Evolutionary conservation across 2,113 vertebrate species (phyloP), one percentile per base, ranked within the genome.

Genomic region (Tetraodon nigroviridis): DNA sequence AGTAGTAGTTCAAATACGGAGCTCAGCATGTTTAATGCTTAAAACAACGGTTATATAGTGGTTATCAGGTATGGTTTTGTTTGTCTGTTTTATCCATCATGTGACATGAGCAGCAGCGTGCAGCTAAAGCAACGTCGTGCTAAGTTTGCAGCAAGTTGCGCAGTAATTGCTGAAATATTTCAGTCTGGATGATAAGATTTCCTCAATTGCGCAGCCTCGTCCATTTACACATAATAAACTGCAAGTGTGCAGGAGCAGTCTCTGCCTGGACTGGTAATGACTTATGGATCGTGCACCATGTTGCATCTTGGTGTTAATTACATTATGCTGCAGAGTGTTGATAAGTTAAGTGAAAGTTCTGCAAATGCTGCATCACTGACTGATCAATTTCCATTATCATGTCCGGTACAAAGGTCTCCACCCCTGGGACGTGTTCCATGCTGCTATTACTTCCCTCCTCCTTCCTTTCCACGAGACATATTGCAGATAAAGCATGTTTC

Each of bases 311-410:
- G 47, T 70, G 57, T 75, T 84, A 86, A 87, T 86, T 80, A 80
- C 72, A 81, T 84, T 71, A 81, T 67, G 65, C 71, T 64, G 11
- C 62, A 80, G 70, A 71, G 55, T 79, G 74, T 56, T 58, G 73
- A 73, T 76, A 61, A 55, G 51, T 52, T 82, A 78, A 56, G 61
- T 71, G 50, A 67, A 78, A 80, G 66, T 70, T 80, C 69, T 75
- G 78, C 67, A 76, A 73, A 64, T 60, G 69, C 67, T 69, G 76
- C 73, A 79, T 78, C 56, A 69, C 45, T 13, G 37, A 13, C 76
- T 62, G 82, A 90, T 90, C 85, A 82, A 87, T 88, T 58, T 66
- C 63, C 63, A 77, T 82, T 81, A 86, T 79, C 61, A 59, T 58
- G 51, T 27, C 37, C 0, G 15, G 64, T 52, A 67, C 78, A 76